Base-by-base conservation (phyloP, 2,797 vertebrate species). In the Centroberyx gerrardi region DNA sequence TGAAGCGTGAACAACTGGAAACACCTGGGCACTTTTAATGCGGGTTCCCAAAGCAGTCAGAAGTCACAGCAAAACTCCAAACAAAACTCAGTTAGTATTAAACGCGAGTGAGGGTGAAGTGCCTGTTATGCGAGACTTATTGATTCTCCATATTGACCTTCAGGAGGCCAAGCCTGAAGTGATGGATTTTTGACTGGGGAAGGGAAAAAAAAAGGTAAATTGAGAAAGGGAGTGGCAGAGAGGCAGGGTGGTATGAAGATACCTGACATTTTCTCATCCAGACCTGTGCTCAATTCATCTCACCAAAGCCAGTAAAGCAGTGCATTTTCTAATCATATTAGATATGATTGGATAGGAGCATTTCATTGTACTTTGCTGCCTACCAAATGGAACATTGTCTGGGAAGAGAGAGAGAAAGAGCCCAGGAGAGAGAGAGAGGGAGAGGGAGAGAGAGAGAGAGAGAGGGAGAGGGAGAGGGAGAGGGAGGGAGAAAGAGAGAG, bases 101-200 rank as follows among this genome's bases (percentile, higher is more conserved):
- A 65, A 64, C 63, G 49, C 38, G 3, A 63, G 29, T 10, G 9
- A 55, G 49, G 40, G 51, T 66, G 46, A 64, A 66, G 73, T 72
- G 73, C 72, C 78, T 81, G 69, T 72, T 56, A 73, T 77, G 74
- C 60, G 31, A 80, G 70, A 76, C 59, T 55, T 76, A 88, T 85
- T 33, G 86, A 90, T 91, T 87, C 62, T 68, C 14, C 52, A 46
- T 75, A 70, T 74, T 83, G 84, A 90, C 82, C 82, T 77, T 86
- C 78, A 88, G 36, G 33, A 64, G 72, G 68, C 72, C 10, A 56
- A 48, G 63, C 68, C 63, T 55, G 58, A 58, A 84, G 56, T 86
- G 71, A 89, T 87, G 62, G 67, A 81, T 87, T 81, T 88, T 70
- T 88, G 65, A 85, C 71, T 33, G 42, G 60, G 5, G 51, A 29